Conservation (phyloP, 2,888 invertebrate genomes). For the Eristalis pertinax region DNA sequence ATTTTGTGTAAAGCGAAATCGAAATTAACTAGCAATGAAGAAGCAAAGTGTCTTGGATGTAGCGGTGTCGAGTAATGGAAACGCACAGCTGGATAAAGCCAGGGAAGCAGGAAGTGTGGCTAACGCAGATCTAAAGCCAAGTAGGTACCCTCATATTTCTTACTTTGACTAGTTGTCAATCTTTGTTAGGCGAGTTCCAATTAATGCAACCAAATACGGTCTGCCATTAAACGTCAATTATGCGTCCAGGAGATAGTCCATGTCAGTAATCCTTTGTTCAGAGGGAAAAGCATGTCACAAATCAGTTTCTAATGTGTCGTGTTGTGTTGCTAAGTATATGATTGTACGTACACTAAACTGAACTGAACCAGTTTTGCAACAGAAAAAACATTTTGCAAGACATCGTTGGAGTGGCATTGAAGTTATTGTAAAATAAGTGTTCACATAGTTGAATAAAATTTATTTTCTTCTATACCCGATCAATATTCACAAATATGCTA, state of each 20-base stretch:
- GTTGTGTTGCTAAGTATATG: not conserved
- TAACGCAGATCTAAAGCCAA: conserved; percentile 46
- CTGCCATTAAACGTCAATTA: conserved; percentile 23
- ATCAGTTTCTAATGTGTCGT: not conserved
- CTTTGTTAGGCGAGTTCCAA: conserved; percentile 48
- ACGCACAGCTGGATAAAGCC: conserved; percentile 54
- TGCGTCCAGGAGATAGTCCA: conserved; percentile 19
- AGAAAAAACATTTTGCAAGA: conserved; percentile 47
- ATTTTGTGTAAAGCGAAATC: conserved; percentile 25
- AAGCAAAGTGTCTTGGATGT: conserved; percentile 38
- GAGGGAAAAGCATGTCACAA: not conserved
- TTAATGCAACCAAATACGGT: conserved; percentile 61
- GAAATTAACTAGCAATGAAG: conserved; percentile 48
- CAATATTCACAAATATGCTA: conserved; percentile 28
- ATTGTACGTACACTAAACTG: not conserved
- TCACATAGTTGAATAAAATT: conserved; percentile 49
- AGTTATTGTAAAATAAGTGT: conserved; percentile 42
- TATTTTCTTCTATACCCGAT: conserved; percentile 8
- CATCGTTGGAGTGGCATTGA: conserved; percentile 41
- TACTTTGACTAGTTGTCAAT: conserved; percentile 1
- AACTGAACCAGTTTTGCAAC: conserved; percentile 47
- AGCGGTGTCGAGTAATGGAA: conserved; percentile 29
- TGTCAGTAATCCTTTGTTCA: conserved; percentile 36
- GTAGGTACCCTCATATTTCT: conserved; percentile 41
- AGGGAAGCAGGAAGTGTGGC: conserved; percentile 59